Conservation (phyloP, 2,797 vertebrate species). For the Alauda arvensis region DNA sequence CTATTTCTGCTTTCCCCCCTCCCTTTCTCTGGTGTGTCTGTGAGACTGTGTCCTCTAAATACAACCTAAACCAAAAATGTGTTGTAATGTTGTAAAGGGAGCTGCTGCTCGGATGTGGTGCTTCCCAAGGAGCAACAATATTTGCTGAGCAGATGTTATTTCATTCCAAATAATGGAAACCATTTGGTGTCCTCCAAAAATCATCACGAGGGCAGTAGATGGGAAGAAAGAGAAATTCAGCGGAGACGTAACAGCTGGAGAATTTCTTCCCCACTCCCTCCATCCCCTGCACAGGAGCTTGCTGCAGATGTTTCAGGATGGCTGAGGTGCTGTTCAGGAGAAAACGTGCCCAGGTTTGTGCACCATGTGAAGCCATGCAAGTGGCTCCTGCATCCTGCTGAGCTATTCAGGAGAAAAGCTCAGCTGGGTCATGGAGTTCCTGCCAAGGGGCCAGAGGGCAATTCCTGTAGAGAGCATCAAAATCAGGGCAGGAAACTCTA, state of each 20-base stretch:
- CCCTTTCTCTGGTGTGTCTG: neutral
- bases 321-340: constrained; percentile 36
- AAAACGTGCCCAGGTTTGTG: constrained; percentile 39
- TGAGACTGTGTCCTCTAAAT: neutral
- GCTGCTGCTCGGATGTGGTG: constrained; percentile 57
- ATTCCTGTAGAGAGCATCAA: constrained; percentile 60
- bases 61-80: neutral
- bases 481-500: constrained; percentile 54
- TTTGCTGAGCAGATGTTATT: constrained; percentile 68
- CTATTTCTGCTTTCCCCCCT: neutral
- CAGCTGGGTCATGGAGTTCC: constrained; percentile 57
- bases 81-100: constrained; percentile 25
- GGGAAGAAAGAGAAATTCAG: constrained; percentile 48
- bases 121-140: constrained; percentile 59
- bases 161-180: constrained; percentile 65
- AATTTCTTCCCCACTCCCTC: constrained; percentile 17
- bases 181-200: constrained; percentile 66
- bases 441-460: constrained; percentile 60
- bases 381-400: constrained; percentile 55
- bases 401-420: constrained; percentile 61
- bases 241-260: constrained; percentile 59
- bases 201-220: constrained; percentile 46
- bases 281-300: constrained; percentile 5
- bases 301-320: constrained; percentile 58
- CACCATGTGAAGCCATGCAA: constrained; percentile 43